Conservation (phyloP, 2,888 invertebrate species). For the Pammene aurita region DNA sequence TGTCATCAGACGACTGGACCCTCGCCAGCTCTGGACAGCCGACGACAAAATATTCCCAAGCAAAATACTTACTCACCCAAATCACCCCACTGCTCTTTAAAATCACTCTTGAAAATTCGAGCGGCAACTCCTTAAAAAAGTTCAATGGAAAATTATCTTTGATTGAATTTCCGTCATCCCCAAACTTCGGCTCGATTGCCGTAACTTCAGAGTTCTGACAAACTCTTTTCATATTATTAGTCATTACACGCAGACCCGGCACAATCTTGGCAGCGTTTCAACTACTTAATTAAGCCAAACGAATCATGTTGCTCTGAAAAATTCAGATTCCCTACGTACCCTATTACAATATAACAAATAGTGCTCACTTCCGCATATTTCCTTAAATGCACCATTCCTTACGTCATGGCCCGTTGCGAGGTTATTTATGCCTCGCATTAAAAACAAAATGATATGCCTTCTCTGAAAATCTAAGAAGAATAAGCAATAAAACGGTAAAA, state of each 20-base stretch:
- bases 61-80: conserved; percentile 78
- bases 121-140: conserved; percentile 63
- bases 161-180: conserved; percentile 47
- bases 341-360: conserved; percentile 60
- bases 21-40: conserved; percentile 78
- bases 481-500: conserved; percentile 84
- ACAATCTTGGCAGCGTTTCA: conserved; percentile 45
- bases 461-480: conserved; percentile 84
- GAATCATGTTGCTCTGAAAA: conserved; percentile 43
- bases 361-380: conserved; percentile 72
- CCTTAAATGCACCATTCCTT: conserved; percentile 76
- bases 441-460: conserved; percentile 83
- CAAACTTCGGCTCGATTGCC: conserved; percentile 39
- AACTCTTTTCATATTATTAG: conserved; percentile 30
- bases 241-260: conserved; percentile 26
- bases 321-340: conserved; percentile 46
- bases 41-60: conserved; percentile 79
- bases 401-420: conserved; percentile 73
- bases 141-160: conserved; percentile 52
- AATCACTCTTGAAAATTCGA: conserved; percentile 76
- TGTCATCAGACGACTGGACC: conserved; percentile 82
- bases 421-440: conserved; percentile 81
- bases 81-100: conserved; percentile 75
- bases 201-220: conserved; percentile 35
- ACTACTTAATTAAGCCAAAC: conserved; percentile 50